These are phyloP conservation scores for Rotaria macrura DNA, from an alignment of 2,888 invertebrate species.

Conservation along the genomic window DNA sequence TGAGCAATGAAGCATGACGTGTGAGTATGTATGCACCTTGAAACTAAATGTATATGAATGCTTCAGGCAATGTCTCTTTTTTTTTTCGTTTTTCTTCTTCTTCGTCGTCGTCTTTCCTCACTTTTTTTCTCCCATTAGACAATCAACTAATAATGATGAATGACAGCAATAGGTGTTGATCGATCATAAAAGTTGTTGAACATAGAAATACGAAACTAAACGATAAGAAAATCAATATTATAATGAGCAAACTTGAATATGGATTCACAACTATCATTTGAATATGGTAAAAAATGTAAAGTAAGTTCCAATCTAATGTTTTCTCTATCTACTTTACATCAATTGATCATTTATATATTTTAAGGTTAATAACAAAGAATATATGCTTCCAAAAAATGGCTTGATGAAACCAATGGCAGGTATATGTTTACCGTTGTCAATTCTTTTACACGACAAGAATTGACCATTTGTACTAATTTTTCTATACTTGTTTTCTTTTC, in stretches of 20 bases:
- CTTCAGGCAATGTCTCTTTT: not conserved
- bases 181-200: not conserved
- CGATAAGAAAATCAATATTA: not conserved
- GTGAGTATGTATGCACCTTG: not conserved
- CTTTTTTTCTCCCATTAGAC: not conserved
- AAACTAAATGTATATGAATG: not conserved
- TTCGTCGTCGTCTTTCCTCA: not conserved
- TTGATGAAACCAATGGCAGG: not conserved
- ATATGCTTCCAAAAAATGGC: not conserved
- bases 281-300: not conserved
- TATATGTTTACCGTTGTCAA: no score
- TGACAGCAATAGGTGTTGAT: not conserved
- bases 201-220: not conserved
- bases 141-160: constrained; percentile 8
- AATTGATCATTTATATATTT: not conserved
- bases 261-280: not conserved
- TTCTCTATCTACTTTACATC: not conserved
- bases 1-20: not conserved
- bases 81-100: not conserved
- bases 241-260: not conserved
- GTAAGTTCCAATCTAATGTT: not conserved
- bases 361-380: not conserved
- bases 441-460: no score
- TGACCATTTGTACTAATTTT: no score
- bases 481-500: no score